Conservation (phyloP, 1,140 invertebrate genomes). For the Eurosta solidaginis region DNA sequence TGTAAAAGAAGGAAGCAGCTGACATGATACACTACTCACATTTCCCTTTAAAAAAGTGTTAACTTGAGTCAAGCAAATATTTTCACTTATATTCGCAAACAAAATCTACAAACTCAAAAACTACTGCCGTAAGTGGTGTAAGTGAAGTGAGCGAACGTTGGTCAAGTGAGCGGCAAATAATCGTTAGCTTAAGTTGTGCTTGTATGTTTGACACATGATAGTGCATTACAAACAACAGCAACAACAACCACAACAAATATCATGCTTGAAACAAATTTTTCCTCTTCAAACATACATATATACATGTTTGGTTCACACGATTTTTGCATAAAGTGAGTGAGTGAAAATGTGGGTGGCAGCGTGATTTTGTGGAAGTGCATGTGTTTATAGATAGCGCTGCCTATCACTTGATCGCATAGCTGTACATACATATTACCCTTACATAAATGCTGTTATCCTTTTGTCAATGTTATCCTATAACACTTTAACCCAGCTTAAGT, state of each 20-base stretch:
- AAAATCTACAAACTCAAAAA: neutral
- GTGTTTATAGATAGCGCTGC: neutral
- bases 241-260: neutral
- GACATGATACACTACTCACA: no score
- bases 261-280: no score
- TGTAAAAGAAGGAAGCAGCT: no score
- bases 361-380: neutral
- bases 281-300: neutral
- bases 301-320: neutral
- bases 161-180: neutral
- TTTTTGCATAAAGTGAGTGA: neutral
- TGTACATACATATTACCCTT: constrained; percentile 7
- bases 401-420: constrained; percentile 12
- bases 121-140: neutral
- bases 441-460: neutral
- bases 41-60: neutral
- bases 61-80: neutral
- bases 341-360: neutral
- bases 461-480: constrained; percentile 29
- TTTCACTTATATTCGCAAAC: neutral
- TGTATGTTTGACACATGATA: neutral
- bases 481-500: constrained; percentile 26
- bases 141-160: neutral
- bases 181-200: neutral
- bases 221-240: neutral